Evolutionary conservation across 2,113 vertebrate species (phyloP).

Genomic region (Myanophis thanlyinensis): DNA sequence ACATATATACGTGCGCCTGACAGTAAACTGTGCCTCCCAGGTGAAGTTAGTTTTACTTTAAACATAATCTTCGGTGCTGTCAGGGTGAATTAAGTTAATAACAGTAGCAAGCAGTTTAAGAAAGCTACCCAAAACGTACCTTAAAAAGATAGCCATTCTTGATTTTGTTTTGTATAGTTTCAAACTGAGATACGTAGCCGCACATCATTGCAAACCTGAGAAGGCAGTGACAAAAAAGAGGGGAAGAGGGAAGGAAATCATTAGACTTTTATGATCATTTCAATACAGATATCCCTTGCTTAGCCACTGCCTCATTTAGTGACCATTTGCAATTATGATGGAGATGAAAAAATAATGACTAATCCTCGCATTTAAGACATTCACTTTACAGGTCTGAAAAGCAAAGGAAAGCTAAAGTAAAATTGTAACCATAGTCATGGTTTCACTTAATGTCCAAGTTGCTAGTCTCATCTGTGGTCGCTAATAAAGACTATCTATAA

Average conservation of each 20-base stretch:
- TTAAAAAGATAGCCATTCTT: conserved; percentile 93
- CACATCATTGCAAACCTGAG: conserved; percentile 94
- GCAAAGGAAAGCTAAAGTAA: not conserved
- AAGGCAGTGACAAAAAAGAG: not conserved
- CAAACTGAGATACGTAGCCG: conserved; percentile 90
- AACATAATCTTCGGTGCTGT: conserved; percentile 30
- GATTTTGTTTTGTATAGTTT: conserved; percentile 94
- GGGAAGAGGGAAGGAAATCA: not conserved
- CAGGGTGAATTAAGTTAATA: conserved; percentile 51
- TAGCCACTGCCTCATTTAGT: not conserved
- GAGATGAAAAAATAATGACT: not conserved
- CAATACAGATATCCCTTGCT: not conserved
- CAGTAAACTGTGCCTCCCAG: conserved; percentile 25
- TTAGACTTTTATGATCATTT: not conserved
- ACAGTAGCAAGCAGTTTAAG: conserved; percentile 25
- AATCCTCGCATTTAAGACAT: not conserved
- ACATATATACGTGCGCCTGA: not conserved
- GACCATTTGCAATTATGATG: not conserved
- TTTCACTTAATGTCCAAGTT: not conserved
- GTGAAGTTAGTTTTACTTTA: conserved; percentile 22
- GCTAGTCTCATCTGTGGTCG: not conserved
- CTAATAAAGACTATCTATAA: not conserved
- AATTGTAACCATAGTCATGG: not conserved
- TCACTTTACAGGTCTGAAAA: not conserved
- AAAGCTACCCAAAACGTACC: conserved; percentile 74